Base-by-base conservation (phyloP, 2,797 vertebrate genomes). In the Gymnopithys bicolor region DNA sequence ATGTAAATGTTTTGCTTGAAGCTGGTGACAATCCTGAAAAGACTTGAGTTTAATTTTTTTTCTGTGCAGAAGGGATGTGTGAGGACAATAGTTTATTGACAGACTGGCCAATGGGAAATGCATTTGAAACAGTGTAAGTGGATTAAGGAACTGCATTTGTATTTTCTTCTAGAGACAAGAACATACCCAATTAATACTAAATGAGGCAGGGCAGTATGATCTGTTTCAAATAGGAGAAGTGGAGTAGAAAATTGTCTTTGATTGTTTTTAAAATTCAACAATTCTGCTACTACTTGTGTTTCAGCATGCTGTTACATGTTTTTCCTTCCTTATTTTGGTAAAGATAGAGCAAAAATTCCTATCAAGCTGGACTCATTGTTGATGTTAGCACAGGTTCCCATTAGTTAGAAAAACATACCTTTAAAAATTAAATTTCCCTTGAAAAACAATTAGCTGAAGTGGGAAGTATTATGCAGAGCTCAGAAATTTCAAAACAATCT, bases 401-500 rank as follows among this genome's bases (percentile, higher is more conserved):
- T 95, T 96, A 96, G 74, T 94, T 96, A 88, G 76, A 90, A 95
- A 93, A 96, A 86, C 91, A 93, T 59, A 48, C 70, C 94, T 91
- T 51, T 43, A 0, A 87, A 95, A 96, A 94, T 96, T 87, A 84
- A 90, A 96, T 96, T 96, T 97, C 95, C 95, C 67, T 96, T 93
- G 74, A 37, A 91, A 97, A 97, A 91, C 94, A 94, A 64, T 76
- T 95, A 94, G 89, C 80, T 95, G 77, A 77, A 95, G 67, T 78
- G 93, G 80, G 91, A 96, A 94, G 52, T 91, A 74, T 93, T 95
- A 84, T 79, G 53, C 56, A 94, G 70, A 84, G 51, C 70, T 91
- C 32, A 56, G 25, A 90, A 90, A 32, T 91, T 94, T 96, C 77
- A 90, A 88, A 97, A 88, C 80, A 87, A 14, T 53, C 85, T 90